A percentile compares a stretch with the other conserved stretches of the same genome.
Evolutionary conservation across 2,113 vertebrate genomes (phyloP).

Genomic region (Microcebus murinus): DNA sequence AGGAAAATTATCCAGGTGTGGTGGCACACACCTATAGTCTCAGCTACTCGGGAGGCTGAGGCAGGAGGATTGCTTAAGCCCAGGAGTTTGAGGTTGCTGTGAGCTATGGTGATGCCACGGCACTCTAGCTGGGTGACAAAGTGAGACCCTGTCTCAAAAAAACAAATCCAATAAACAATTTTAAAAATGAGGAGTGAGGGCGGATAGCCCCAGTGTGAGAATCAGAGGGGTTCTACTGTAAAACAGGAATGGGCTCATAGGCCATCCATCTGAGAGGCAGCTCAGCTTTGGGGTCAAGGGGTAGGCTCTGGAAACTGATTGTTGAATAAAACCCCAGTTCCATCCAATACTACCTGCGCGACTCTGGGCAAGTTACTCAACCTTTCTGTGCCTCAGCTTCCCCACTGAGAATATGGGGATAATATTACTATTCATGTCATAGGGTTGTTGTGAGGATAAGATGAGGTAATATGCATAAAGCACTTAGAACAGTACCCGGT

Average conservation of each 20-base stretch:
- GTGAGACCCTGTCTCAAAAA: too few species aligned
- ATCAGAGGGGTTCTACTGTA: neutral
- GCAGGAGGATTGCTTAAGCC: too few species aligned
- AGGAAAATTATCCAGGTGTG: too few species aligned
- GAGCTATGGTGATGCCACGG: too few species aligned
- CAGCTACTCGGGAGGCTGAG: too few species aligned
- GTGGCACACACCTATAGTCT: too few species aligned
- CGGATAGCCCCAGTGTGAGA: neutral
- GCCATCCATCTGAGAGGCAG: neutral
- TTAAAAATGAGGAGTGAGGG: neutral
- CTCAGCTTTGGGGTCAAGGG: neutral
- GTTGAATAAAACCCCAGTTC: neutral
- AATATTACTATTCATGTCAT: too few species aligned
- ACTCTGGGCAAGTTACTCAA: neutral
- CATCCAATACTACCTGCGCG: neutral
- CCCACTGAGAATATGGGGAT: neutral
- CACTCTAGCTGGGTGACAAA: too few species aligned
- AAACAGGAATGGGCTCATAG: neutral
- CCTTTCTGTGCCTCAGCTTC: neutral
- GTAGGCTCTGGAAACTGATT: neutral
- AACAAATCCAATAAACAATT: too few species aligned
- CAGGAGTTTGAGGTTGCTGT: too few species aligned
- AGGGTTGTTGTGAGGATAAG: neutral
- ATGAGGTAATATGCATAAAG: rapidly evolving
- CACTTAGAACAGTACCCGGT: neutral